Evolutionary conservation across 2,888 invertebrate genomes (phyloP).

Genomic region (Nephrocerus scutellatus): DNA sequence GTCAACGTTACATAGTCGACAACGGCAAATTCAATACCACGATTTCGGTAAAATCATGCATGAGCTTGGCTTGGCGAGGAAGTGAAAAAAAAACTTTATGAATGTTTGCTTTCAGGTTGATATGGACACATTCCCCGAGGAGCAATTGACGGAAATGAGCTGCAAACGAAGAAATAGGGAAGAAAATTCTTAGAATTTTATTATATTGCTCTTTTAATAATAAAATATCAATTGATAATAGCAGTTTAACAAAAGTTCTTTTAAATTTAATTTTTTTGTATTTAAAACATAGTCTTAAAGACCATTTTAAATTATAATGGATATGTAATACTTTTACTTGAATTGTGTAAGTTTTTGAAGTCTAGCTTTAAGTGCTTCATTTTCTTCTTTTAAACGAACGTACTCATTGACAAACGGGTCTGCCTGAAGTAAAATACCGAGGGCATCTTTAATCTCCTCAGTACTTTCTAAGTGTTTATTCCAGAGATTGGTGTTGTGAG

Average conservation of each 20-base stretch:
- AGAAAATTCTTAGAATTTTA: too few relatives aligned
- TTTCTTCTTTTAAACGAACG: slow-evolving; percentile 35
- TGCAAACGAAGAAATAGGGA: too few relatives aligned
- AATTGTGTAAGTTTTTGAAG: slow-evolving; percentile 25
- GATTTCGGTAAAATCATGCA: slow-evolving; percentile 39
- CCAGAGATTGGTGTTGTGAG: slow-evolving; percentile 33
- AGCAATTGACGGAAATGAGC: too few relatives aligned
- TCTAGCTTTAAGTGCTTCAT: slow-evolving; percentile 32
- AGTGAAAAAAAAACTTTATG: too few relatives aligned
- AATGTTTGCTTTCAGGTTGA: slow-evolving; percentile 33
- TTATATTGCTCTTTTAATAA: too few relatives aligned
- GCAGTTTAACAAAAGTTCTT: too few relatives aligned
- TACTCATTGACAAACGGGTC: slow-evolving; percentile 41
- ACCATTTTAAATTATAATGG: too few relatives aligned
- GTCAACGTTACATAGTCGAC: slow-evolving; percentile 53
- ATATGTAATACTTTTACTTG: too few relatives aligned
- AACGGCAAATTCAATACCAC: slow-evolving; percentile 44
- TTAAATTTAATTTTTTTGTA: too few relatives aligned
- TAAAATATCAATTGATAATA: too few relatives aligned
- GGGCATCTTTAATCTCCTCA: slow-evolving; percentile 32
- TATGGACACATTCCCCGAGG: slow-evolving; percentile 28
- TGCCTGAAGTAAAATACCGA: slow-evolving; percentile 33
- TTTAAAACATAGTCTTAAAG: too few relatives aligned
- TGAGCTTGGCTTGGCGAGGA: too few relatives aligned
- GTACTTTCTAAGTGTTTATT: slow-evolving; percentile 29